These are phyloP conservation scores for Paratrypauchen microcephalus DNA, from an alignment of 2,797 vertebrate species.

Conservation along the genomic window DNA sequence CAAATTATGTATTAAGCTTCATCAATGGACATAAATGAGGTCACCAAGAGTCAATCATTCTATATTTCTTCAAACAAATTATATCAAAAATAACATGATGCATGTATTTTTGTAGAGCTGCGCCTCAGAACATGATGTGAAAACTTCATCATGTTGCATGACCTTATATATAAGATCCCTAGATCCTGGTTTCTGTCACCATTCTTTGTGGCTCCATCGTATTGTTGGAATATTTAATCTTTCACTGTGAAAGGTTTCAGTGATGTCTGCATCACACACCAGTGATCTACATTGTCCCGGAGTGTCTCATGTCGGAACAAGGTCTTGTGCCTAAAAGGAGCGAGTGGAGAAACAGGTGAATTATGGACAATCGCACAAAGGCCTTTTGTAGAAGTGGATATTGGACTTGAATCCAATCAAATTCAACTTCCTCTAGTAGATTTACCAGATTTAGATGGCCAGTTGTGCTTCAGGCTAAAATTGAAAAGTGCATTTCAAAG, in stretches of 20 bases:
- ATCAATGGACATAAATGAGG: slow-evolving; percentile 58
- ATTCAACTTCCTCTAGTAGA: slow-evolving; percentile 46
- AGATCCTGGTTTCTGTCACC: slow-evolving; percentile 62
- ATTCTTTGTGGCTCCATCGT: slow-evolving; percentile 64
- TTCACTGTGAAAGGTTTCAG: slow-evolving; percentile 64
- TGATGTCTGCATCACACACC: slow-evolving; percentile 58
- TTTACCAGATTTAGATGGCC: slow-evolving; percentile 54
- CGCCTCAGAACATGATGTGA: slow-evolving; percentile 66
- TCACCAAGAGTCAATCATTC: slow-evolving; percentile 59
- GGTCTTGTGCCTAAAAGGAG: slow-evolving; percentile 49
- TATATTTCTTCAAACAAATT: slow-evolving; percentile 67
- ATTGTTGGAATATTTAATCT: slow-evolving; percentile 50
- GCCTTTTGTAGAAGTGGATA: slow-evolving; percentile 75
- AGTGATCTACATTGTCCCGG: slow-evolving; percentile 54
- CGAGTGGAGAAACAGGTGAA: slow-evolving; percentile 55
- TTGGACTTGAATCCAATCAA: slow-evolving; percentile 50
- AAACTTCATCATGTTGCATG: slow-evolving; percentile 71
- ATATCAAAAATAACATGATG: slow-evolving; percentile 69
- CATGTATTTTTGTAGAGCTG: slow-evolving; percentile 77
- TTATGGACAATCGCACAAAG: slow-evolving; percentile 81
- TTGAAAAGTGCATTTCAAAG: slow-evolving; percentile 54
- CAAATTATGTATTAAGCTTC: slow-evolving; percentile 56
- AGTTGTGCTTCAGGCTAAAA: slow-evolving; percentile 48
- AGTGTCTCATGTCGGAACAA: slow-evolving; percentile 56
- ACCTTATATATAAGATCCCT: slow-evolving; percentile 65